phyloP scores from a whole-genome alignment of 2,113 vertebrate species.

The Brachyhypopomus occidentalis region DNA sequence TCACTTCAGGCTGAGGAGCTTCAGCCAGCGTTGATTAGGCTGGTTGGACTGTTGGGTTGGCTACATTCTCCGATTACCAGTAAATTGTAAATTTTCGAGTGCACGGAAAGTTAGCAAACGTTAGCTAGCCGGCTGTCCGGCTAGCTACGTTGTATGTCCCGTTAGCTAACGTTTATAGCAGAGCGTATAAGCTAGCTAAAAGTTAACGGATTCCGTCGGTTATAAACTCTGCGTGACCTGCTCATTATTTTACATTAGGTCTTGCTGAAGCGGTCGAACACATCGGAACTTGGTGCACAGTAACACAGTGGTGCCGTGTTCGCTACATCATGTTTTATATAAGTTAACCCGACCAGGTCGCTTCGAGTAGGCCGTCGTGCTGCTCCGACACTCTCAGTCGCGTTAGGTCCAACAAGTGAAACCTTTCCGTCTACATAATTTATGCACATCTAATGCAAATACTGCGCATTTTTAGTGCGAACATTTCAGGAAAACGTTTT shows the following conservation, averaged over 20 bases:
- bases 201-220: conserved; percentile 7
- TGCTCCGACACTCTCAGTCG: too few species aligned
- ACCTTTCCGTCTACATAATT: too few species aligned
- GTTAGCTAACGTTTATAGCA: conserved; percentile 29
- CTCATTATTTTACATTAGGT: not conserved
- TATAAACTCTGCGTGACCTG: not conserved
- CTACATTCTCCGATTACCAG: not conserved
- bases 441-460: too few species aligned
- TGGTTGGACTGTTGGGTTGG: not conserved
- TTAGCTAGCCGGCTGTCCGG: not conserved
- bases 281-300: not conserved
- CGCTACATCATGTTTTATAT: not conserved
- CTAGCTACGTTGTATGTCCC: not conserved
- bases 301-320: not conserved
- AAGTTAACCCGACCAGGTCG: not conserved
- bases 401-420: too few species aligned
- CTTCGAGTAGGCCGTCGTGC: too few species aligned
- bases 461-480: too few species aligned
- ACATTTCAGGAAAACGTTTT: too few species aligned
- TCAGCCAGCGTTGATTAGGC: not conserved
- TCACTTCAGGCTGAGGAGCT: not conserved
- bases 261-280: too few species aligned
- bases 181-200: not conserved
- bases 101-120: too few species aligned
- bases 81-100: too few species aligned